phyloP scores from a whole-genome alignment of 2,113 vertebrate genomes.

The Camelus bactrianus region DNA sequence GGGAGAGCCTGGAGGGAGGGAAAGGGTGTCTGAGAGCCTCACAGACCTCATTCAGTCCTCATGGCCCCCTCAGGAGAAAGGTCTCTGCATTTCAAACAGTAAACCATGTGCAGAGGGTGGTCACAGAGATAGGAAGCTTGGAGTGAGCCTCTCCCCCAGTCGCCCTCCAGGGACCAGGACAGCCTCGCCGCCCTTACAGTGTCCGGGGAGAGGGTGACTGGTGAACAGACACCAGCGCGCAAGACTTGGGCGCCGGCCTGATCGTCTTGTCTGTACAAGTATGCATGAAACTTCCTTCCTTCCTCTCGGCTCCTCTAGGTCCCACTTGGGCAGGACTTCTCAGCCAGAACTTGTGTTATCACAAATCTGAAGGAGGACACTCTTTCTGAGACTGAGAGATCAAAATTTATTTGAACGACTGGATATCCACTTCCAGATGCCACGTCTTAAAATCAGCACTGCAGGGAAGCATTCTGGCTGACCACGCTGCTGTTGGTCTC shows the following conservation, averaged over 20 bases:
- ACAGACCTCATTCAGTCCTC: background rate
- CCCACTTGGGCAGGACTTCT: background rate
- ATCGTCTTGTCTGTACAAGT: background rate
- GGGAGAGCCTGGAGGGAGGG: fast-evolving
- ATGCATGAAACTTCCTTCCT: background rate
- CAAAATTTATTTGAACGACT: no score
- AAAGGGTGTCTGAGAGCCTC: no score
- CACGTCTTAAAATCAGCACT: background rate
- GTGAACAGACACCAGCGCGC: background rate
- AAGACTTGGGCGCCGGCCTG: background rate
- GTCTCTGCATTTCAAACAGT: background rate
- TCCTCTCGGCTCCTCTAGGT: background rate
- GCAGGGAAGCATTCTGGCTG: background rate
- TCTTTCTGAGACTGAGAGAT: no score
- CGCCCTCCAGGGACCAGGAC: fast-evolving
- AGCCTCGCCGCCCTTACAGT: background rate
- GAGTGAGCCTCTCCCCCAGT: background rate
- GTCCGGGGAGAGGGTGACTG: no score
- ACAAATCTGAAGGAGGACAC: background rate
- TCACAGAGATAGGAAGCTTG: background rate
- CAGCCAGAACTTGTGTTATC: background rate
- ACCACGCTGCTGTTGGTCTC: background rate
- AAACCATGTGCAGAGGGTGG: fast-evolving
- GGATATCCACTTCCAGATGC: background rate
- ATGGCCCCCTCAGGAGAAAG: background rate